Evolutionary conservation across 2,113 vertebrate species (phyloP).

Genomic region (Istiophorus platypterus): DNA sequence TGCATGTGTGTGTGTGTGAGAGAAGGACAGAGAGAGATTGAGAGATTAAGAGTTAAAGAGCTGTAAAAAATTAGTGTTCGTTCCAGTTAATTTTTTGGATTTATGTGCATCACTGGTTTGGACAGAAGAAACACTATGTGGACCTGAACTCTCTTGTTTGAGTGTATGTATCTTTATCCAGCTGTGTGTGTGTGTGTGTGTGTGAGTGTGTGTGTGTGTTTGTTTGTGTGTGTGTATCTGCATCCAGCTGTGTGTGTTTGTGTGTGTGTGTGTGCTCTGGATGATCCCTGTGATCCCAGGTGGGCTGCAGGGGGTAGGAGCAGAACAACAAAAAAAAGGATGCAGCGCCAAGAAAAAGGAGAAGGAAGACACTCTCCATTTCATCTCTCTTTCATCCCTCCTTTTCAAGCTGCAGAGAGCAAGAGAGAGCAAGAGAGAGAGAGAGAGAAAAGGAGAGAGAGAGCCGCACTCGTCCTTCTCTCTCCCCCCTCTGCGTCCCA

Average conservation of each 20-base stretch:
- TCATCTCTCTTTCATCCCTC: conserved; percentile 75
- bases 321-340: conserved; percentile 61
- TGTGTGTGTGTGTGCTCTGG: conserved; percentile 16
- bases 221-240: neutral
- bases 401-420: conserved; percentile 48
- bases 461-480: conserved; percentile 1
- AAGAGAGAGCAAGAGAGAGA: conserved; percentile 17
- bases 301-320: conserved; percentile 66
- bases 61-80: no score
- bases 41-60: no score
- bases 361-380: conserved; percentile 73
- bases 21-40: neutral
- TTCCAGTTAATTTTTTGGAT: neutral
- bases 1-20: neutral
- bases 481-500: conserved; percentile 19
- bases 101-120: neutral
- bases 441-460: conserved; percentile 16
- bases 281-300: conserved; percentile 69
- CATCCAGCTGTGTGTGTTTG: neutral
- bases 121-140: neutral
- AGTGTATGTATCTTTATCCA: neutral
- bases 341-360: conserved; percentile 61
- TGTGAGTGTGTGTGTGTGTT: conserved; percentile 16
- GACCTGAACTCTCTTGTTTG: neutral
- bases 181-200: neutral